These are phyloP conservation scores for Malacoraja senta DNA, from an alignment of 2,797 vertebrate species.

Conservation along the genomic window DNA sequence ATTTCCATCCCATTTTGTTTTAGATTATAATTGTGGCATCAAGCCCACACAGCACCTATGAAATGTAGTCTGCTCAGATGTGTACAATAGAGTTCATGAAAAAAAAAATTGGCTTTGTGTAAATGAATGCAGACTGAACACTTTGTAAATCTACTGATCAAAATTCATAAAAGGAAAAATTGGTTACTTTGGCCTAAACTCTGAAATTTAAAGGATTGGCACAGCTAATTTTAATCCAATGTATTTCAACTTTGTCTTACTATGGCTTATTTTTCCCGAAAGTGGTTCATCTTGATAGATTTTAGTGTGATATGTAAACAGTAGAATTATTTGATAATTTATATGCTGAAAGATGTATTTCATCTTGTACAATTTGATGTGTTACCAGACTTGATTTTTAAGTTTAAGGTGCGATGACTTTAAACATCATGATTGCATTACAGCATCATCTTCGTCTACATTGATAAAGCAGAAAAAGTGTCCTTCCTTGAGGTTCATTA, in stretches of 20 bases:
- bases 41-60: neutral
- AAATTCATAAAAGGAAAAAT: neutral
- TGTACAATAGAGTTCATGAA: neutral
- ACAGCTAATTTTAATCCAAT: neutral
- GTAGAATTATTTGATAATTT: neutral
- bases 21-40: neutral
- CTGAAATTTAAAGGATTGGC: neutral
- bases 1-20: neutral
- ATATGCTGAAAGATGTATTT: neutral
- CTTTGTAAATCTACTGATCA: neutral
- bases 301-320: neutral
- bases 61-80: neutral
- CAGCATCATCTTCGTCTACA: neutral
- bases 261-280: neutral
- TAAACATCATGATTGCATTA: neutral
- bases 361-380: neutral
- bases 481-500: neutral
- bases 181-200: neutral
- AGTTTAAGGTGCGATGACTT: neutral
- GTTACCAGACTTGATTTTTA: neutral
- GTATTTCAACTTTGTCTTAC: neutral
- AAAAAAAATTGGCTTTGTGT: neutral
- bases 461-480: neutral
- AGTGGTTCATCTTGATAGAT: neutral
- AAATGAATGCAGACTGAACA: neutral